Conservation (phyloP, 2,113 vertebrate genomes). For the Nanorana parkeri region DNA sequence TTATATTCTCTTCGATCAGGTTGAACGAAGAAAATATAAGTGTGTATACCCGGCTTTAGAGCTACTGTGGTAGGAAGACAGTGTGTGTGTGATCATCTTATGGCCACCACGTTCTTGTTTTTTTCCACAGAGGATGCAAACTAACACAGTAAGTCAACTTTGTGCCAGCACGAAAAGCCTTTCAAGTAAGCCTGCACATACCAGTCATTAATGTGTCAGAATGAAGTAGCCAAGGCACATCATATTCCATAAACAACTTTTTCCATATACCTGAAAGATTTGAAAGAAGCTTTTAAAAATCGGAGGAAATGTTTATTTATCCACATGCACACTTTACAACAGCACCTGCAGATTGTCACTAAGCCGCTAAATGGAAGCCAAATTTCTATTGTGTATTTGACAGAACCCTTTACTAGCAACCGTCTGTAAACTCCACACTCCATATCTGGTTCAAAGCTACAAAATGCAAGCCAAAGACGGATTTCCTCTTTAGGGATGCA, state of each 20-base stretch:
- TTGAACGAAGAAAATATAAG: no score
- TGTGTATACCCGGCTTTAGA: no score
- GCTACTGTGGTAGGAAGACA: no score
- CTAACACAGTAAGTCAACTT: background rate
- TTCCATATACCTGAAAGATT: conserved; percentile 22
- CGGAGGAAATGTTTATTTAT: conserved; percentile 19
- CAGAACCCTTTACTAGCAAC: conserved; percentile 19
- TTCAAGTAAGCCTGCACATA: conserved; percentile 7
- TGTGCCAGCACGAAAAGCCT: background rate
- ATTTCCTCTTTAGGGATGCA: background rate
- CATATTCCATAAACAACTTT: conserved; percentile 7
- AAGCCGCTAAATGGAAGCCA: conserved; percentile 24
- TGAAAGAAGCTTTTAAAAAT: conserved; percentile 26
- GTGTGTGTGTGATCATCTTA: no score
- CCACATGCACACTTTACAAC: conserved; percentile 35
- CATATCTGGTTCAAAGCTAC: background rate
- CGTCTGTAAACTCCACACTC: conserved; percentile 3
- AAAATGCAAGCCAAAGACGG: background rate
- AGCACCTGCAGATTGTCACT: conserved; percentile 31
- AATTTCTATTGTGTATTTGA: conserved; percentile 7
- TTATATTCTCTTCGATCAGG: no score
- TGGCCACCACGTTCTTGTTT: background rate
- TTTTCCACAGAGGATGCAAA: background rate
- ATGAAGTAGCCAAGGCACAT: conserved; percentile 10
- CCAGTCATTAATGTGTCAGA: conserved; percentile 13